Base-by-base conservation (phyloP, 1,140 invertebrate species). In the Neodiprion pinetum region DNA sequence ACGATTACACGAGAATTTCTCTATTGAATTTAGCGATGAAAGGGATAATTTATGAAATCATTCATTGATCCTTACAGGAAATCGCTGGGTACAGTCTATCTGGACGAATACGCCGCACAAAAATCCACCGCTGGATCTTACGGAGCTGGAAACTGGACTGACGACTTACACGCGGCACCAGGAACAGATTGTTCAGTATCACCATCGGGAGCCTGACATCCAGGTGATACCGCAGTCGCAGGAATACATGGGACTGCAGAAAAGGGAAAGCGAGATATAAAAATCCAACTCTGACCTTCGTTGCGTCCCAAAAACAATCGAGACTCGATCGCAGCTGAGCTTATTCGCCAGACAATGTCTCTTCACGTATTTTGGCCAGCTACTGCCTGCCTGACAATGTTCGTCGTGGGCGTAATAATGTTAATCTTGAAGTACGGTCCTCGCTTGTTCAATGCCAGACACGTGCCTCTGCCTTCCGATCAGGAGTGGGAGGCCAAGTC, bases 221-320 rank as follows among this genome's bases (percentile, higher is more conserved):
- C 74, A 1, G 14, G 79, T 81, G 47, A 72, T 81, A 7, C 76
- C 78, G 5, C 82, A 86, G 47, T 78, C 83, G 0, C 84, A 92
- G 74, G 92, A 94, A 80, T 94, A 93, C 83, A 89, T 94, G 66
- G 94, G 95, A 83, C 84, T 95, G 75, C 93, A 95, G 73, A 95
- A 95, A 84, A 89, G 94, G 74, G 94, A 96, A 84, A 95, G 94
- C 87, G 94, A 95, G 79, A 94, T 96, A 75, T 96, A 92, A 91
- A 53, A 28, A 69, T 23, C 61, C 21, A 40, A 1, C 2, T 40
- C 28, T 40, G 28, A 67, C 0, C 65, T 66, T 66, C 1, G 65
- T 21, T n/a, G 65, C 28, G 28, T 21, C 1, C 5, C 5, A 40
- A 40, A 40, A 40, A 3, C 28, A 40, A 1, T 40, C 28, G 28